Conservation (phyloP, 2,113 vertebrate genomes). For the Megaceryle maxima region DNA sequence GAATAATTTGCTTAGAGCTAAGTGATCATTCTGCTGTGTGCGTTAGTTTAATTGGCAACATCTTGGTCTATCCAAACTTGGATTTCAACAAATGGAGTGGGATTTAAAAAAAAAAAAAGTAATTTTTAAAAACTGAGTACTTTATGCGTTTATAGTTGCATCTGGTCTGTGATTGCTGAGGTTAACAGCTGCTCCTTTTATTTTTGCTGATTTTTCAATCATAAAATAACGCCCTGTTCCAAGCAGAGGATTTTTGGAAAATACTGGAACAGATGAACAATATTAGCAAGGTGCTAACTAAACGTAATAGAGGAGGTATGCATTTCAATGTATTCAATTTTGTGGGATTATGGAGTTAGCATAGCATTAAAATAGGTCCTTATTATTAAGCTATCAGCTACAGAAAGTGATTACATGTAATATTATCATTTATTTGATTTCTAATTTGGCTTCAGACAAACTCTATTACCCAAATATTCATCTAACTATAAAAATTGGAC, state of each 20-base stretch:
- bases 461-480: conserved; percentile 29
- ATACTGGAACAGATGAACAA: not conserved
- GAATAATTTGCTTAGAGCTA: conserved; percentile 15
- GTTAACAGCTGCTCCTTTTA: conserved; percentile 43
- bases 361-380: not conserved
- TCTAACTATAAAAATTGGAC: not conserved
- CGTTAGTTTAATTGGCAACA: conserved; percentile 28
- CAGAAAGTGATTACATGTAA: conserved; percentile 3
- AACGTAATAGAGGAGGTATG: conserved; percentile 1
- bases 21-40: not conserved
- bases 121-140: not conserved
- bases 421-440: conserved; percentile 41
- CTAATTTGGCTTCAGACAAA: conserved; percentile 42
- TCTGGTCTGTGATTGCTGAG: not conserved
- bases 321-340: not conserved
- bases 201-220: conserved; percentile 19
- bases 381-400: conserved; percentile 2
- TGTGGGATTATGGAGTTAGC: conserved; percentile 10
- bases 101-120: not conserved
- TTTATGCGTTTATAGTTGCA: not conserved
- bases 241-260: conserved; percentile 1
- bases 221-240: not conserved
- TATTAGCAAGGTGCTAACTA: conserved; percentile 28
- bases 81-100: not conserved
- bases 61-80: not conserved